Percentiles rank a stretch among this genome's conserved stretches.
Evolutionary conservation across 2,113 vertebrate genomes (phyloP).

Genomic region (Phyllopteryx taeniolatus): DNA sequence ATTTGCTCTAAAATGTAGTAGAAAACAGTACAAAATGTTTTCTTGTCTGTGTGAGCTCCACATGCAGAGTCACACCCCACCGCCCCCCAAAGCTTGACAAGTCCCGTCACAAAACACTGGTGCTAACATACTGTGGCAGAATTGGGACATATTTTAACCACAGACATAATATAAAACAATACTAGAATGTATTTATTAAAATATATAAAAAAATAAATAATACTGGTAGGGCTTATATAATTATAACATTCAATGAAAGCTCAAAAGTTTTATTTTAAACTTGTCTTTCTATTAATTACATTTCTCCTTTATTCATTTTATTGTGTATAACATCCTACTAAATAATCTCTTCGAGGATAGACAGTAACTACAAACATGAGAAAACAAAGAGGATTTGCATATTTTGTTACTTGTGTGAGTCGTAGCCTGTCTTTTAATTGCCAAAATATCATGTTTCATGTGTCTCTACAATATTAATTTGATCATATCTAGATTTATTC

Average conservation of each 20-base stretch:
- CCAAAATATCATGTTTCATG: background rate
- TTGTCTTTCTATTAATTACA: background rate
- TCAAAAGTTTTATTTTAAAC: background rate
- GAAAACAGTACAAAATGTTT: background rate
- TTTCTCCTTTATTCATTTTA: background rate
- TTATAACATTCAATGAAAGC: background rate
- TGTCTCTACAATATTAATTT: background rate
- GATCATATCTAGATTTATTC: background rate
- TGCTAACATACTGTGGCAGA: background rate
- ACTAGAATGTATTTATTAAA: background rate
- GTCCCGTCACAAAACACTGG: background rate
- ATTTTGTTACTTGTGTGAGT: no score
- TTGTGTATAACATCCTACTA: background rate
- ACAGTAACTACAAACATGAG: background rate
- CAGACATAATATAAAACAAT: background rate
- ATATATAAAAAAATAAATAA: background rate
- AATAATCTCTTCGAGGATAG: background rate
- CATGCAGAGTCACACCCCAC: background rate
- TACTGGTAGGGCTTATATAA: background rate
- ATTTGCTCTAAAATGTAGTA: background rate
- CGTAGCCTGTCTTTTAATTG: no score
- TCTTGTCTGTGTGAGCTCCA: background rate
- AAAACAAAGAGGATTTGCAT: background rate
- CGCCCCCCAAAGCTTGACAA: background rate
- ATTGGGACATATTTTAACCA: background rate